Conservation (phyloP, 2,113 vertebrate genomes). For the Lophius piscatorius region DNA sequence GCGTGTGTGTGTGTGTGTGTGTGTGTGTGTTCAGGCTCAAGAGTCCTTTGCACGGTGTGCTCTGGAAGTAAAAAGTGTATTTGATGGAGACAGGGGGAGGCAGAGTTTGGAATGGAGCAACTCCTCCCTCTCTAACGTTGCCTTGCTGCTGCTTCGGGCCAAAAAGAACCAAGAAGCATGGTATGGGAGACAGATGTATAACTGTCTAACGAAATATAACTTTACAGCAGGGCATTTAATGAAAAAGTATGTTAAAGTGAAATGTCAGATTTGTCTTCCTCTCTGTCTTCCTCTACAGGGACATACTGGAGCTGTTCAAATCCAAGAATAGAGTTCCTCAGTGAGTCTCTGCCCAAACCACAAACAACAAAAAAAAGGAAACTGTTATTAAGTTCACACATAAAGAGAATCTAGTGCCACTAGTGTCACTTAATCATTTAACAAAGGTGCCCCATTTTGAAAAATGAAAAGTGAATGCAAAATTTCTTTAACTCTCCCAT, state of each 20-base stretch:
- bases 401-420: too few species aligned
- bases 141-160: constrained; percentile 82
- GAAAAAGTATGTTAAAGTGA: neutral
- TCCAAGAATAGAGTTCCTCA: constrained; percentile 84
- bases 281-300: constrained; percentile 74
- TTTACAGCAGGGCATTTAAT: too few species aligned
- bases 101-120: constrained; percentile 68
- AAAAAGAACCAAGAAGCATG: constrained; percentile 84
- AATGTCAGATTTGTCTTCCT: neutral
- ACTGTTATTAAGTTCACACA: too few species aligned
- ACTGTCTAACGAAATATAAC: too few species aligned
- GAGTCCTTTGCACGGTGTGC: constrained; percentile 85
- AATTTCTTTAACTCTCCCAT: too few species aligned
- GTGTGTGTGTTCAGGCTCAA: constrained; percentile 79
- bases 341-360: constrained; percentile 75
- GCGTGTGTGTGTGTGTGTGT: neutral
- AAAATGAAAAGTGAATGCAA: too few species aligned
- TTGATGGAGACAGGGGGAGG: constrained; percentile 39
- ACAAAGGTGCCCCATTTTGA: too few species aligned
- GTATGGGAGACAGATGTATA: constrained; percentile 63
- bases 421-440: too few species aligned
- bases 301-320: constrained; percentile 84
- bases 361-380: neutral
- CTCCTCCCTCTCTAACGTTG: constrained; percentile 64
- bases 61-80: constrained; percentile 80